Evolutionary conservation across 2,888 invertebrate genomes (phyloP).

Genomic region (Lasioglossum morio): DNA sequence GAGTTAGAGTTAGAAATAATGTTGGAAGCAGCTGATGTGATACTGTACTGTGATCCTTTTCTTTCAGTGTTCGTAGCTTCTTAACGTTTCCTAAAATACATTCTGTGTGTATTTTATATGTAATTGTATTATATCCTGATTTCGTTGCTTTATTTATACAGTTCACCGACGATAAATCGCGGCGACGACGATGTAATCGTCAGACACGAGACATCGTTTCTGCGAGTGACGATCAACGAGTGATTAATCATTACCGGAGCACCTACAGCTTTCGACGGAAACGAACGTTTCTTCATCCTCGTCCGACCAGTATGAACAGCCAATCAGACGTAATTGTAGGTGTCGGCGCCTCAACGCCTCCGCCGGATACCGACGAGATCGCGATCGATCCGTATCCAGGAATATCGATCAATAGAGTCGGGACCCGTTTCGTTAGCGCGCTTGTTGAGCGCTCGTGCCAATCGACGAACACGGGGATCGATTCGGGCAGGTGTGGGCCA

Average conservation of each 20-base stretch:
- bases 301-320: background rate
- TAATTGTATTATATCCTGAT: background rate
- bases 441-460: background rate
- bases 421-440: background rate
- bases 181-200: background rate
- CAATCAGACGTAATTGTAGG: slow-evolving; percentile 30
- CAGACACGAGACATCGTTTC: background rate
- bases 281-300: slow-evolving; percentile 4
- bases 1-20: too few relatives aligned
- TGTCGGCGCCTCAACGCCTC: slow-evolving; percentile 4
- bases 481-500: background rate
- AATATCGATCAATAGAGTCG: background rate
- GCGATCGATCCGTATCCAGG: slow-evolving; percentile 16
- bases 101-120: too few relatives aligned
- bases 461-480: background rate
- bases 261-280: slow-evolving; percentile 9
- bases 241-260: slow-evolving; percentile 21
- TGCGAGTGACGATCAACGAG: background rate
- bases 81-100: background rate
- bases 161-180: background rate
- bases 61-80: background rate
- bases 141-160: background rate
- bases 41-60: background rate
- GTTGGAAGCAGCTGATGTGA: too few relatives aligned
- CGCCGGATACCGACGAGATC: slow-evolving; percentile 3